Percentiles rank a stretch among this genome's conserved stretches.
Conservation (phyloP, 2,888 invertebrate species). For the Trichacis sp. region DNA sequence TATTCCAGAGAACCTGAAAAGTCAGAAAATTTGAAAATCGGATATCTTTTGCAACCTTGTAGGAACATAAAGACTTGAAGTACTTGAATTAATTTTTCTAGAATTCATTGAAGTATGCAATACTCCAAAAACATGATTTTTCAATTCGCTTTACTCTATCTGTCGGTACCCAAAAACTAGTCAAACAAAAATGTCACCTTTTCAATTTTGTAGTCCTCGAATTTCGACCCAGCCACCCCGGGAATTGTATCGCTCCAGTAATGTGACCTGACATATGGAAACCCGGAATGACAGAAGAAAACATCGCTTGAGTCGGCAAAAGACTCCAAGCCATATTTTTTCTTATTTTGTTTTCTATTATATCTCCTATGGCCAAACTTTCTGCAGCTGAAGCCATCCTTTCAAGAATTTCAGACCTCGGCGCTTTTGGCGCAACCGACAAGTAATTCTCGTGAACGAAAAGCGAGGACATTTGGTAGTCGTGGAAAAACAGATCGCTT, state of each 20-base stretch:
- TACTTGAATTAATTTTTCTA: too few species aligned
- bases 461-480: slow-evolving; percentile 94
- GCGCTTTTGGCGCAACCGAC: slow-evolving; percentile 80
- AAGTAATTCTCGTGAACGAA: slow-evolving; percentile 99
- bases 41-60: too few species aligned
- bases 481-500: slow-evolving; percentile 93
- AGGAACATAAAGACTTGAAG: too few species aligned
- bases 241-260: slow-evolving; percentile 87
- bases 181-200: slow-evolving; percentile 66
- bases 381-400: slow-evolving; percentile 86
- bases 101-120: too few species aligned
- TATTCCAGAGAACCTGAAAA: too few species aligned
- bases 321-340: slow-evolving; percentile 87
- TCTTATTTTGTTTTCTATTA: slow-evolving; percentile 86
- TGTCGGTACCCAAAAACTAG: too few species aligned
- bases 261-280: slow-evolving; percentile 85
- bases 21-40: too few species aligned
- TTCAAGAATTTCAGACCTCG: slow-evolving; percentile 77
- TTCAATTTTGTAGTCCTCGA: slow-evolving; percentile 86
- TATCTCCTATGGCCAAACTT: slow-evolving; percentile 86
- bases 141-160: too few species aligned
- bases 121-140: too few species aligned
- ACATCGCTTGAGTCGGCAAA: slow-evolving; percentile 88
- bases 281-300: slow-evolving; percentile 92
- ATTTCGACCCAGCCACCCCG: slow-evolving; percentile 96